Conservation (phyloP, 2,113 vertebrate species). For the Lasiurus cinereus region DNA sequence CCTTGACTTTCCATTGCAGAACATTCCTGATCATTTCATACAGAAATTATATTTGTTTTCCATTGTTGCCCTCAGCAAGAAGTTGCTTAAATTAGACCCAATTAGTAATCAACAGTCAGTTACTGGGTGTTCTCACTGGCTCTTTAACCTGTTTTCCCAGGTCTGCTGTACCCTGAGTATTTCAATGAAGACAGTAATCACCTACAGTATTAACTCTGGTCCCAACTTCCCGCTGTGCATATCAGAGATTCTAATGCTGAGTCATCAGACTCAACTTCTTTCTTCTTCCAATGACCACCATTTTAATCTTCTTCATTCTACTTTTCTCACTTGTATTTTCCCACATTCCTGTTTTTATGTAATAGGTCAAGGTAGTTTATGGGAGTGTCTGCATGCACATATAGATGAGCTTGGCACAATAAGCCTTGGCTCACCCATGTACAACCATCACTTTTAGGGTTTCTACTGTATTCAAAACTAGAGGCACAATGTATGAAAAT, state of each 20-base stretch:
- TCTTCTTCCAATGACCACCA: not conserved
- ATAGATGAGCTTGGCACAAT: not conserved
- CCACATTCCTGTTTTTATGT: not conserved
- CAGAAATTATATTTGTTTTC: conserved; percentile 57
- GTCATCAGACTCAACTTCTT: not conserved
- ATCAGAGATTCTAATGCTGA: not conserved
- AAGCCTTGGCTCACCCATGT: not conserved
- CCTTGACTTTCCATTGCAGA: conserved; percentile 54
- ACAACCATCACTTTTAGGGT: not conserved
- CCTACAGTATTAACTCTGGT: no score
- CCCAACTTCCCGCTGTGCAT: rapidly evolving
- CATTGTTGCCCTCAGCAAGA: conserved; percentile 19
- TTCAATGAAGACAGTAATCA: not conserved
- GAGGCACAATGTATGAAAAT: no score
- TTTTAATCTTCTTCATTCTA: not conserved
- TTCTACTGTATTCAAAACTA: conserved; percentile 8
- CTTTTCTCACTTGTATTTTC: not conserved
- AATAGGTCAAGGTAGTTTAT: not conserved
- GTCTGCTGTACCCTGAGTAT: not conserved
- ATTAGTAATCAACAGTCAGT: not conserved
- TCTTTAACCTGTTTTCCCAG: not conserved
- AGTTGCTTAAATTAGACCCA: not conserved
- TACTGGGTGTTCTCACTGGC: not conserved
- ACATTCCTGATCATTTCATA: conserved; percentile 59
- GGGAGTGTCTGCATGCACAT: not conserved